phyloP scores from a whole-genome alignment of 2,888 invertebrate genomes.

The Melanostoma mellinum region DNA sequence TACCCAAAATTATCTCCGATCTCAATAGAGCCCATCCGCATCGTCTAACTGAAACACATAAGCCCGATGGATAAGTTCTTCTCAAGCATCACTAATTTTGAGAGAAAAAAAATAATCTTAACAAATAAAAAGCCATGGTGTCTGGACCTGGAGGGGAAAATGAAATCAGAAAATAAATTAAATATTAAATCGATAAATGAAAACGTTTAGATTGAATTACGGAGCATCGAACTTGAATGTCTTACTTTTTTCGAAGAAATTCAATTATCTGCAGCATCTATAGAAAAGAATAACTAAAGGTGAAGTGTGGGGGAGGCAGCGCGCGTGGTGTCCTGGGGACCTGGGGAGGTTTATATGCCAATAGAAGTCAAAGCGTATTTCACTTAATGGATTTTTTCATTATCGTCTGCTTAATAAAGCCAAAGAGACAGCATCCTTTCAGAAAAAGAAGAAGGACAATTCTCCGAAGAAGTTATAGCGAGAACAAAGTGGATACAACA shows the following conservation, averaged over 20 bases:
- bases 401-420: not conserved
- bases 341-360: not conserved
- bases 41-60: too few relatives aligned
- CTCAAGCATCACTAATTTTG: not conserved
- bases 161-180: constrained; percentile 8
- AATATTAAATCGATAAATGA: constrained; percentile 31
- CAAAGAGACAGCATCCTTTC: not conserved
- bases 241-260: not conserved
- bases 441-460: not conserved
- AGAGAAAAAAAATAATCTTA: not conserved
- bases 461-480: not conserved
- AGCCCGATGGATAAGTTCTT: too few relatives aligned
- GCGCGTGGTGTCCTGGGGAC: too few relatives aligned
- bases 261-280: not conserved
- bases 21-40: too few relatives aligned
- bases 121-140: too few relatives aligned
- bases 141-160: not conserved
- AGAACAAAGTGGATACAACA: not conserved
- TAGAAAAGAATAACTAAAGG: not conserved
- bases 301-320: not conserved
- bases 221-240: not conserved
- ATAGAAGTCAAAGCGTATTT: not conserved
- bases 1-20: too few relatives aligned
- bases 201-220: not conserved
- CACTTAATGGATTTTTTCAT: constrained; percentile 2